A percentile compares a stretch with the other conserved stretches of the same genome.
Evolutionary conservation across 2,113 vertebrate species (phyloP).

Genomic region (Esox niger): DNA sequence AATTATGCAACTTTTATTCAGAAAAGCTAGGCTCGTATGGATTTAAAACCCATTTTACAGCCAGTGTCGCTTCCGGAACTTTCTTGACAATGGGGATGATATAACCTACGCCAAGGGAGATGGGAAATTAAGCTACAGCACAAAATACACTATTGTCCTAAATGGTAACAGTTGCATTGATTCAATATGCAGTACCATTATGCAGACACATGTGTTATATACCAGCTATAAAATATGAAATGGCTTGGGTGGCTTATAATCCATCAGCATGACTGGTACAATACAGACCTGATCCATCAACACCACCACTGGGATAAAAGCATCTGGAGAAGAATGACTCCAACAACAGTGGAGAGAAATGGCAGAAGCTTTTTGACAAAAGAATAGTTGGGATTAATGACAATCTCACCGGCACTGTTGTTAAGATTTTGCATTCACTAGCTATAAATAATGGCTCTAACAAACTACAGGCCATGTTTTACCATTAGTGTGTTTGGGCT

Average conservation of each 20-base stretch:
- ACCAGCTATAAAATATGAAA: no score
- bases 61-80: no score
- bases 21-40: background rate
- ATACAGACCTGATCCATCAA: constrained; percentile 81
- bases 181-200: no score
- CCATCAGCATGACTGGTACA: constrained; percentile 24
- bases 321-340: background rate
- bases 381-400: background rate
- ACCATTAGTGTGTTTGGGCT: background rate
- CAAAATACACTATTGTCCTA: no score
- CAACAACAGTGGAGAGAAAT: background rate
- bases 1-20: background rate
- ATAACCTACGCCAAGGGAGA: no score
- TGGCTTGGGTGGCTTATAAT: no score
- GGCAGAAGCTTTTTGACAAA: constrained; percentile 9
- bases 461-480: background rate
- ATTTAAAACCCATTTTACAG: no score
- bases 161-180: no score
- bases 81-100: no score
- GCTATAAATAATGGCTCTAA: background rate
- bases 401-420: background rate
- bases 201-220: no score
- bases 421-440: background rate
- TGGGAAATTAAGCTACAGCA: no score
- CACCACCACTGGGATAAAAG: constrained; percentile 44